phyloP scores from a whole-genome alignment of 2,888 invertebrate species.

The Portevinia maculata region DNA sequence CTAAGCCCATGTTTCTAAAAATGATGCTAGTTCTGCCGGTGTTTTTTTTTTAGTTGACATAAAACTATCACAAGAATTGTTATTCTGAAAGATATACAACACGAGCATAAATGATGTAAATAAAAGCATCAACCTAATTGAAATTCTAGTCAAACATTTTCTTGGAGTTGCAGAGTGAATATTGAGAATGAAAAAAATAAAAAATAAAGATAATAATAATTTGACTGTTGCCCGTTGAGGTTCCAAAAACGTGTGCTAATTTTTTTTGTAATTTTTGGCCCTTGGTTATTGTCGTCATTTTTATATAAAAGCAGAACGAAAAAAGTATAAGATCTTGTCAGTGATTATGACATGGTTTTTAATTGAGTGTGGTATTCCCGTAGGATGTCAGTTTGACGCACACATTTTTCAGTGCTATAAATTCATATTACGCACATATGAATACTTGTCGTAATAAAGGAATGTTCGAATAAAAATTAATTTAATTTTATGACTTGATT shows the following conservation, averaged over 20 bases:
- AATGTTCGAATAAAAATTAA: no score
- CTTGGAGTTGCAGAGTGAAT: neutral
- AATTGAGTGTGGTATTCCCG: slow-evolving; percentile 11
- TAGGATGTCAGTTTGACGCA: slow-evolving; percentile 9
- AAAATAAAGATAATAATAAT: no score
- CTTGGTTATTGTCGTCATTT: slow-evolving; percentile 1
- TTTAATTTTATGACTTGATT: no score
- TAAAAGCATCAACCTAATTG: neutral
- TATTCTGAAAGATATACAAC: neutral
- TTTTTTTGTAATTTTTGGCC: neutral
- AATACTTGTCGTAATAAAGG: neutral
- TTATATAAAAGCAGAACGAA: neutral
- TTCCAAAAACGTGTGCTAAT: slow-evolving; percentile 7
- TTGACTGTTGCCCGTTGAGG: neutral
- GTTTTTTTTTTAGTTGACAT: no score
- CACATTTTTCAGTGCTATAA: neutral
- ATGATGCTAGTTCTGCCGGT: no score
- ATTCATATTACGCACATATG: neutral
- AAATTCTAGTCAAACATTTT: neutral
- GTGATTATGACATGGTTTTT: neutral
- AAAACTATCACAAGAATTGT: neutral
- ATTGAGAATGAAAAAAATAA: neutral
- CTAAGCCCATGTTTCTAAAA: no score
- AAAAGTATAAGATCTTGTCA: neutral
- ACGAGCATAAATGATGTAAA: neutral